phyloP scores from a whole-genome alignment of 2,113 vertebrate species.

The Grus americana region DNA sequence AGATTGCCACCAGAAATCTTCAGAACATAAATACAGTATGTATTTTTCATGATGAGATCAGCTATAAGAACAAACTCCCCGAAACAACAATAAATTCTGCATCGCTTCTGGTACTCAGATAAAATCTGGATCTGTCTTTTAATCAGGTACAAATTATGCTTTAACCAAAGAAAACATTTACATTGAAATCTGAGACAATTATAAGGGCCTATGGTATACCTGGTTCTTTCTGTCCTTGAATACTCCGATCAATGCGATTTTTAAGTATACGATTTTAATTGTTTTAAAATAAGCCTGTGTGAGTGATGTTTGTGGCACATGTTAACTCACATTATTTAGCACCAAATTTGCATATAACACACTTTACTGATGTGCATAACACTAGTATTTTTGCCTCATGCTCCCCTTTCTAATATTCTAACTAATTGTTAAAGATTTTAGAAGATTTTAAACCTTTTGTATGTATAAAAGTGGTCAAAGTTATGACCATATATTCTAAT shows the following conservation, averaged over 20 bases:
- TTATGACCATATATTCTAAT: constrained; percentile 19
- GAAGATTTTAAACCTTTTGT: not conserved
- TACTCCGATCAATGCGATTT: not conserved
- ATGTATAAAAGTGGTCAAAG: not conserved
- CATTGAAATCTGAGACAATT: not conserved
- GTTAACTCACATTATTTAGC: not conserved
- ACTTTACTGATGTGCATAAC: not conserved
- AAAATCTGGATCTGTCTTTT: not conserved
- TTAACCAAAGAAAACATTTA: not conserved
- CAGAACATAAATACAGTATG: not conserved
- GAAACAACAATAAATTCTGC: not conserved
- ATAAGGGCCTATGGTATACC: not conserved
- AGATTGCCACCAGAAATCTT: not conserved
- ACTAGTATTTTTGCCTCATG: not conserved
- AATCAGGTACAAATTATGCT: not conserved
- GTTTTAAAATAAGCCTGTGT: not conserved
- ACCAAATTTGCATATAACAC: not conserved
- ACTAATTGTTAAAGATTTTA: not conserved
- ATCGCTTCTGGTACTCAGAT: not conserved
- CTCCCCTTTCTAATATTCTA: not conserved
- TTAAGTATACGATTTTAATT: not conserved
- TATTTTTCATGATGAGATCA: not conserved
- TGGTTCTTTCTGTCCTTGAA: not conserved
- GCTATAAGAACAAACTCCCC: not conserved
- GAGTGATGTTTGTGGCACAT: not conserved